Conservation (phyloP, 1,140 invertebrate species). For the Magallana angulata region DNA sequence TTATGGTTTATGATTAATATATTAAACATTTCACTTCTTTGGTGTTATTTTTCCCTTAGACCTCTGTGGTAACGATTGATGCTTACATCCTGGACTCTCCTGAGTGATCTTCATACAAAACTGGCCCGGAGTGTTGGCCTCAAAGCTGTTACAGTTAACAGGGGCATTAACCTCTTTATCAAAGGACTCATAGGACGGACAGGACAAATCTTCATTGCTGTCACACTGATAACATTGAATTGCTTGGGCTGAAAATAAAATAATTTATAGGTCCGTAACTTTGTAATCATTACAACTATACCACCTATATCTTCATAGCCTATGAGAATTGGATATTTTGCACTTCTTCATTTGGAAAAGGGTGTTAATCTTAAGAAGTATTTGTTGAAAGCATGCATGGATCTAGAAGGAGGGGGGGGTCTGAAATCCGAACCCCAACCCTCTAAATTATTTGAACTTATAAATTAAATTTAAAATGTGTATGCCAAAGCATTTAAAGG, state of each 20-base stretch:
- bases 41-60: not conserved
- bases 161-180: slow-evolving; percentile 77
- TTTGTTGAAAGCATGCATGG: no score
- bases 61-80: not conserved
- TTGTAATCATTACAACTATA: not conserved
- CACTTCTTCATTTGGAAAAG: no score
- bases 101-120: slow-evolving; percentile 79
- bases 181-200: slow-evolving; percentile 74
- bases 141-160: slow-evolving; percentile 79
- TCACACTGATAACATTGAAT: slow-evolving; percentile 80
- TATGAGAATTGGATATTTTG: no score
- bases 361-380: no score
- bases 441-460: no score
- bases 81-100: slow-evolving; percentile 79
- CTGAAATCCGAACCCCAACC: no score
- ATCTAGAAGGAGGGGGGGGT: no score
- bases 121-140: slow-evolving; percentile 77
- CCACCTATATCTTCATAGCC: no score
- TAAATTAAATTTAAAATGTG: no score
- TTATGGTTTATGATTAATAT: no score
- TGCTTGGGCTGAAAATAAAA: slow-evolving; percentile 67
- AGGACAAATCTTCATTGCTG: slow-evolving; percentile 79
- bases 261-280: not conserved
- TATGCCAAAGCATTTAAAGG: no score
- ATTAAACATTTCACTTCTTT: not conserved